Percentiles rank a stretch among this genome's conserved stretches.
phyloP scores from a whole-genome alignment of 53 echinoderm and acorn worm species.

The Pentamera pediparva region DNA sequence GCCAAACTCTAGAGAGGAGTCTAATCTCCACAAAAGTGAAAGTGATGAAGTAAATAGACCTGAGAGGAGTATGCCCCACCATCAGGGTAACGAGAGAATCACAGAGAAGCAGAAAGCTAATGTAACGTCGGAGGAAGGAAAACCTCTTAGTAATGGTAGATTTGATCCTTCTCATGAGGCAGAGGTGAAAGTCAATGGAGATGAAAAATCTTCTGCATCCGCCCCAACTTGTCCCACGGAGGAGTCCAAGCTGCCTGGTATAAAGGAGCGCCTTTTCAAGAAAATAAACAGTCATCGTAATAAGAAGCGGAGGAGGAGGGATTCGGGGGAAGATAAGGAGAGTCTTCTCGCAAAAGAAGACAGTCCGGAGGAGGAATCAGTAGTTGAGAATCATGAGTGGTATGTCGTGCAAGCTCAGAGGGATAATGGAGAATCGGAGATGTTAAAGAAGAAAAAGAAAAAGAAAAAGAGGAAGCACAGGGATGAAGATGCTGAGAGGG shows the following conservation, averaged over 20 bases:
- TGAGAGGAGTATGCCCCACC: not conserved
- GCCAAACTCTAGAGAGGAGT: not conserved
- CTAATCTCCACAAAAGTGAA: not conserved
- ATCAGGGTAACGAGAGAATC: not conserved
- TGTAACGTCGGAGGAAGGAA: not conserved
- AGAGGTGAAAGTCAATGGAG: not conserved
- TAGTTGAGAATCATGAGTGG: constrained; percentile 13
- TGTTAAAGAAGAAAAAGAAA: constrained; percentile 59
- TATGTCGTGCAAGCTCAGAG: not conserved
- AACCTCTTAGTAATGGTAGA: too few species aligned
- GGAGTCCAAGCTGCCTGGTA: constrained; percentile 4
- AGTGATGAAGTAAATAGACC: not conserved
- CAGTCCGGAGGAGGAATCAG: constrained; percentile 1
- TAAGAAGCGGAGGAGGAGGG: not conserved
- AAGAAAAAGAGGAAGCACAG: constrained; percentile 42
- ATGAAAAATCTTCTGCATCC: not conserved
- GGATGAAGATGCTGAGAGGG: constrained; percentile 5
- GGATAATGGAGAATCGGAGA: constrained; percentile 1
- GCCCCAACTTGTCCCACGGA: not conserved
- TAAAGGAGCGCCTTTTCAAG: constrained; percentile 3
- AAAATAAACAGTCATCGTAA: constrained; percentile 8
- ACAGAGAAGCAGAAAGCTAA: not conserved
- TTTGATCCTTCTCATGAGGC: too few species aligned
- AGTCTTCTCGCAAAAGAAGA: not conserved
- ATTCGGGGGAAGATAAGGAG: not conserved